Evolutionary conservation across 2,113 vertebrate species (phyloP).

Genomic region (Hippocampus mohnikei): DNA sequence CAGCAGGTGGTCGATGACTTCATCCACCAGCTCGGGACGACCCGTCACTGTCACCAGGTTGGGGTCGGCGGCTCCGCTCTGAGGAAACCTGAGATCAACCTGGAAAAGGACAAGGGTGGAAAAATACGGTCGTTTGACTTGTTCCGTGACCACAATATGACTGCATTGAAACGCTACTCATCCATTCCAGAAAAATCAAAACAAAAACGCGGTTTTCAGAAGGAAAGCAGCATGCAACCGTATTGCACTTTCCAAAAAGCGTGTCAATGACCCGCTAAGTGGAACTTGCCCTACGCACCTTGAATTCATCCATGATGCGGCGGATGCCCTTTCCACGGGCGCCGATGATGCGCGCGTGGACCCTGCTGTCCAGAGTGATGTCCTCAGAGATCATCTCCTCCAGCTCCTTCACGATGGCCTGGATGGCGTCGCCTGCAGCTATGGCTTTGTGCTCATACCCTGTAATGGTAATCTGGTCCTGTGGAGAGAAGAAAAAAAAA

Average conservation of each 20-base stretch:
- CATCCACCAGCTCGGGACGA: constrained; percentile 93
- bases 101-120: constrained; percentile 39
- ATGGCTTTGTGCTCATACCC: constrained; percentile 94
- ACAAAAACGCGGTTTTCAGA: too few species aligned
- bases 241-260: too few species aligned
- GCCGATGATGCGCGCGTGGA: constrained; percentile 95
- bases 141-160: neutral
- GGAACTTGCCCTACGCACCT: constrained; percentile 66
- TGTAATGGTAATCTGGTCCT: constrained; percentile 96
- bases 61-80: constrained; percentile 88
- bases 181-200: too few species aligned
- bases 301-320: constrained; percentile 98
- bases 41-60: constrained; percentile 92
- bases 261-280: too few species aligned
- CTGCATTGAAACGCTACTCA: too few species aligned
- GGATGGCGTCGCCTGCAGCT: constrained; percentile 88
- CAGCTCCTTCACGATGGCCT: constrained; percentile 88
- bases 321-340: constrained; percentile 95
- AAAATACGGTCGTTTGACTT: neutral
- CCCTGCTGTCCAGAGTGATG: constrained; percentile 88
- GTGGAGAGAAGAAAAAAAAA: constrained; percentile 16
- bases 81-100: constrained; percentile 98
- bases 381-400: constrained; percentile 97
- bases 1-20: constrained; percentile 95
- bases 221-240: too few species aligned